Evolutionary conservation across 2,113 vertebrate genomes (phyloP).

Genomic region (Heliornis fulica): DNA sequence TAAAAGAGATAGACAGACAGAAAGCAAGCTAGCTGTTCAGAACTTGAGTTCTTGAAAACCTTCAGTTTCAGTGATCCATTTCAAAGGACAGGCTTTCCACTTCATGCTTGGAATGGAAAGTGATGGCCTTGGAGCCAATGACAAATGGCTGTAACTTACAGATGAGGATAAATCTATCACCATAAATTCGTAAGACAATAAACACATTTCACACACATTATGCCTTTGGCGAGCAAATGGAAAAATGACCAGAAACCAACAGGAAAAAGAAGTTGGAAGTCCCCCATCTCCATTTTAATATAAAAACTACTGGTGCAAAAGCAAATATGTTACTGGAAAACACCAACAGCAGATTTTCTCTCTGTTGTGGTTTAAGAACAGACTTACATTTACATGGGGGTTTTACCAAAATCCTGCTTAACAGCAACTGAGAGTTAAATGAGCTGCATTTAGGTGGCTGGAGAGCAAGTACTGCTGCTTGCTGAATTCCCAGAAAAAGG

Average conservation of each 20-base stretch:
- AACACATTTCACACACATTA: neutral
- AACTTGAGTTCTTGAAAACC: neutral
- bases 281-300: neutral
- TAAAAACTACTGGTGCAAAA: neutral
- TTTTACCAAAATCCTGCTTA: neutral
- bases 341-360: neutral
- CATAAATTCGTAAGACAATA: neutral
- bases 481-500: neutral
- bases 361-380: neutral
- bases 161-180: neutral
- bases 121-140: neutral
- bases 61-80: neutral
- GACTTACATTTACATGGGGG: neutral
- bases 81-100: neutral
- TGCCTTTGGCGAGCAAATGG: neutral
- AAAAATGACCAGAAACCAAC: neutral
- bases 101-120: neutral
- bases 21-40: neutral
- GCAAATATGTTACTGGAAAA: neutral
- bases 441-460: neutral
- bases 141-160: neutral
- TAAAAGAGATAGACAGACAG: neutral
- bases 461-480: neutral
- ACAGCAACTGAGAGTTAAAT: neutral
- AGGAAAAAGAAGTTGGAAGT: neutral